phyloP scores from a whole-genome alignment of 2,113 vertebrate genomes.

The Tenrec ecaudatus region DNA sequence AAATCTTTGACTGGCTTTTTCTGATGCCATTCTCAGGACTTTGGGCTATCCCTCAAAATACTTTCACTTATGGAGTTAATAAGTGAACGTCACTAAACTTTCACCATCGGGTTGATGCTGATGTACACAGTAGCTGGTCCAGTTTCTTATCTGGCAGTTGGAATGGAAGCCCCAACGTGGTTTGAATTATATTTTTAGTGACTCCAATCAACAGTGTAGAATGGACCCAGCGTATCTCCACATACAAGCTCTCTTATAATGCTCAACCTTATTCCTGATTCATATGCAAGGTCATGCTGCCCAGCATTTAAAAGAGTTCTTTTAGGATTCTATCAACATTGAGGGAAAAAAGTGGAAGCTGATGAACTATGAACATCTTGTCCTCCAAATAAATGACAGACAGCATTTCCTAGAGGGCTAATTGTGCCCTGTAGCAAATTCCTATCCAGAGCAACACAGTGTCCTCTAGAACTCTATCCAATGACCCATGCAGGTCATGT shows the following conservation, averaged over 20 bases:
- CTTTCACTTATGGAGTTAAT: too few relatives aligned
- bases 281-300: background rate
- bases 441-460: background rate
- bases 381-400: background rate
- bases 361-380: background rate
- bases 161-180: background rate
- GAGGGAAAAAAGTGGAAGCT: background rate
- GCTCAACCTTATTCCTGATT: background rate
- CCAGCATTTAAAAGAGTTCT: background rate
- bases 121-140: background rate
- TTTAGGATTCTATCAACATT: background rate
- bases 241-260: background rate
- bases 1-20: constrained; percentile 14
- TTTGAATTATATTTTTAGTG: background rate
- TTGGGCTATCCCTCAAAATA: background rate
- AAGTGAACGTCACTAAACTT: too few relatives aligned
- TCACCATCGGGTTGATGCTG: too few relatives aligned
- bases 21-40: background rate
- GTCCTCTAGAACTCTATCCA: background rate
- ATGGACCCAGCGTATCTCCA: background rate
- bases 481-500: background rate
- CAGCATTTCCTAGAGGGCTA: background rate
- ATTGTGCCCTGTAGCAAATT: background rate
- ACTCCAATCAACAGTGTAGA: background rate
- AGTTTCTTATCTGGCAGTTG: background rate